phyloP scores from a whole-genome alignment of 2,888 invertebrate genomes.

The Caenorhabditis sulstoni region DNA sequence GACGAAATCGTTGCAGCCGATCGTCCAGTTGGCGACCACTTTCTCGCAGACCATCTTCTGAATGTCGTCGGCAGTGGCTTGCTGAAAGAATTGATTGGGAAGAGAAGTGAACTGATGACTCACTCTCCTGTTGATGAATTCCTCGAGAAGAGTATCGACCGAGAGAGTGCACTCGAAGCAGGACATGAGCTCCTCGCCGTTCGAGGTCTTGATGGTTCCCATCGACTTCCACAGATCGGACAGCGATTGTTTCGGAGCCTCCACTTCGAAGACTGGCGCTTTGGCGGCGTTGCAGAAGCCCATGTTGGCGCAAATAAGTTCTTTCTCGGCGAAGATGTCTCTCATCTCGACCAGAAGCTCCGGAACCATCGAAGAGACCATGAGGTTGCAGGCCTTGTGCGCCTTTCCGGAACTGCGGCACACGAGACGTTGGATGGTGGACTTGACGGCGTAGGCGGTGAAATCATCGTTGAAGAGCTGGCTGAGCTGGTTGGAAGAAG shows the following conservation, averaged over 20 bases:
- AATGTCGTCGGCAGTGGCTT: slow-evolving; percentile 61
- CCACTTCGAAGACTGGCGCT: not conserved
- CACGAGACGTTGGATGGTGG: slow-evolving; percentile 37
- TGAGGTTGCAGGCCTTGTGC: slow-evolving; percentile 38
- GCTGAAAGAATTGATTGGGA: slow-evolving; percentile 35
- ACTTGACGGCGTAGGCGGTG: slow-evolving; percentile 42
- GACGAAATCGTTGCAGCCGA: slow-evolving; percentile 64
- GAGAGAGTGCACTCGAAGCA: slow-evolving; percentile 69
- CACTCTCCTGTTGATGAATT: slow-evolving; percentile 55
- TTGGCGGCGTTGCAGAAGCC: slow-evolving; percentile 31
- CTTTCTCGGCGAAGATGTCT: slow-evolving; percentile 38
- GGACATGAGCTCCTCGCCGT: slow-evolving; percentile 53
- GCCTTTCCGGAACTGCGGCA: slow-evolving; percentile 46
- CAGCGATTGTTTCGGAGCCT: slow-evolving; percentile 14
- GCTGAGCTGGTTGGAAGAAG: slow-evolving; percentile 28
- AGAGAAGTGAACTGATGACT: not conserved
- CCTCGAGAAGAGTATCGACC: slow-evolving; percentile 60
- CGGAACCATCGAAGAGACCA: slow-evolving; percentile 31
- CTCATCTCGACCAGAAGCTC: slow-evolving; percentile 39
- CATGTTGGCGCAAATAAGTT: slow-evolving; percentile 45
- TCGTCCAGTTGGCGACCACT: slow-evolving; percentile 34
- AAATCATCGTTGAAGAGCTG: slow-evolving; percentile 38
- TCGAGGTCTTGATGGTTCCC: slow-evolving; percentile 36
- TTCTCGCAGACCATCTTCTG: slow-evolving; percentile 55
- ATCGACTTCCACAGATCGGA: slow-evolving; percentile 40